Percentiles rank a stretch among this genome's conserved stretches.
Conservation (phyloP, 2,888 invertebrate species). For the Apamea crenata region DNA sequence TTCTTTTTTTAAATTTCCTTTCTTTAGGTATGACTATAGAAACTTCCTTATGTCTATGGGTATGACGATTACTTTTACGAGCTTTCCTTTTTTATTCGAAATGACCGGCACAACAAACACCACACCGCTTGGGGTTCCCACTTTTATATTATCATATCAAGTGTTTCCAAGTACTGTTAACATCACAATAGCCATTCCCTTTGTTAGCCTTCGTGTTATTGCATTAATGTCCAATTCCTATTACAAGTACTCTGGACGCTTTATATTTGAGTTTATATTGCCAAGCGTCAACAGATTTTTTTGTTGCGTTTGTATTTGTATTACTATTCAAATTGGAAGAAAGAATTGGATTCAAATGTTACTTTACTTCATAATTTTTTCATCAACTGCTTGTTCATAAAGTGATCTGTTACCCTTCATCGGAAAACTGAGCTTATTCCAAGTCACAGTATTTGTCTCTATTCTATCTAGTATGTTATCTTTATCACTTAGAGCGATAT, state of each 20-base stretch:
- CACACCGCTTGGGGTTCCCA: conserved; percentile 25
- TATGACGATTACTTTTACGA: not conserved
- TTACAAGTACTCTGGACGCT: conserved; percentile 35
- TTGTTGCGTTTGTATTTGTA: conserved; percentile 16
- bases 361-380: not conserved
- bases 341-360: not conserved
- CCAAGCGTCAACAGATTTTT: conserved; percentile 47
- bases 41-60: not conserved
- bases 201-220: conserved; percentile 63
- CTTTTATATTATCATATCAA: conserved; percentile 57
- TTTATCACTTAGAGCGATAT: not conserved
- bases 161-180: conserved; percentile 48
- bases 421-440: not conserved
- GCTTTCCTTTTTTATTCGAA: not conserved
- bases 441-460: not conserved
- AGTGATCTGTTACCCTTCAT: too few species aligned
- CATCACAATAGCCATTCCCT: conserved; percentile 63
- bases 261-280: conserved; percentile 33
- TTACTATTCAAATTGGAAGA: conserved; percentile 27
- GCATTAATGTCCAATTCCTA: conserved; percentile 62
- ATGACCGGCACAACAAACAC: conserved; percentile 13
- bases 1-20: not conserved
- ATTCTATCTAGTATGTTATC: not conserved
- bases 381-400: not conserved
- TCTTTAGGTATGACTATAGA: not conserved